These are phyloP conservation scores for Drosophila meridiana DNA, from an alignment of 2,888 invertebrate species.

Conservation along the genomic window DNA sequence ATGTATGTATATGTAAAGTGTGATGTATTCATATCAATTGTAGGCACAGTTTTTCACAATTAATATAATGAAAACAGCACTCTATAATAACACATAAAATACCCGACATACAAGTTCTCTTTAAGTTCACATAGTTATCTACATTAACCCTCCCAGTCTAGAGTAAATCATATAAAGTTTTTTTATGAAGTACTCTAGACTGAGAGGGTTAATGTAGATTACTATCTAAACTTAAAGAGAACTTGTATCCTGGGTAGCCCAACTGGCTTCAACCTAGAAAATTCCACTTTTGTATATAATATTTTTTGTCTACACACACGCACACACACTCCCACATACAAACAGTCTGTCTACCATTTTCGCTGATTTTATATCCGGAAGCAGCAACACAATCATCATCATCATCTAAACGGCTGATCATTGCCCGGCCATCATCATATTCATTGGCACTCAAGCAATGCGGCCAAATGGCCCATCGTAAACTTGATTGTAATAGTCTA, in stretches of 20 bases:
- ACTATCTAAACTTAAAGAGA: too few species aligned
- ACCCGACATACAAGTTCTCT: neutral
- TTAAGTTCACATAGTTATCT: neutral
- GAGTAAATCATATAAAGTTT: neutral
- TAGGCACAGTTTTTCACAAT: too few species aligned
- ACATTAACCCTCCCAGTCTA: neutral
- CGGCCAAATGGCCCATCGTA: conserved; percentile 68
- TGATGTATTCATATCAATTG: too few species aligned
- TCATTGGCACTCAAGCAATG: conserved; percentile 71
- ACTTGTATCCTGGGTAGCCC: too few species aligned
- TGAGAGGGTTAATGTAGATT: too few species aligned
- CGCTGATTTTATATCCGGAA: conserved; percentile 35
- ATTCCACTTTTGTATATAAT: neutral
- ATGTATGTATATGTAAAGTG: too few species aligned
- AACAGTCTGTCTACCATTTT: neutral
- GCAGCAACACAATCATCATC: conserved; percentile 55
- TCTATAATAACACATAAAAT: too few species aligned
- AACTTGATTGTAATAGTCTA: conserved; percentile 78
- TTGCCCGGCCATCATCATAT: conserved; percentile 57
- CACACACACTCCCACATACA: too few species aligned
- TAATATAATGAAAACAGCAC: too few species aligned
- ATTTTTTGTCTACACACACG: neutral
- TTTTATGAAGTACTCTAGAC: too few species aligned
- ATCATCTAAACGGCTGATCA: conserved; percentile 45
- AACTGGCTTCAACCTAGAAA: neutral